Percentiles rank a stretch among this genome's conserved stretches.
Evolutionary conservation across 2,888 invertebrate species (phyloP).

Genomic region (Stegana nigrithorax): DNA sequence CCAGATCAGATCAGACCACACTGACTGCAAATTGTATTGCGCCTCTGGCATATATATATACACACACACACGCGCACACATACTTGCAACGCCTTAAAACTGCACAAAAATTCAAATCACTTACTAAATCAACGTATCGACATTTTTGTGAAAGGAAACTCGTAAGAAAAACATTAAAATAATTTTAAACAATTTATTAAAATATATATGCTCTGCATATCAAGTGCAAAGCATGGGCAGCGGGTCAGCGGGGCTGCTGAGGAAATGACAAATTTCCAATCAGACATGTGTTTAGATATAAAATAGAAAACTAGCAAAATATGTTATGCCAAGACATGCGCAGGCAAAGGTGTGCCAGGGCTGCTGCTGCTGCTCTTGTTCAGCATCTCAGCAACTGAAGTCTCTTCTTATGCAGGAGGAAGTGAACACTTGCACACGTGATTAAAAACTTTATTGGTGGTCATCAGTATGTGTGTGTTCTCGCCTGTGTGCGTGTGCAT

Average conservation of each 20-base stretch:
- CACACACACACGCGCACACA: no score
- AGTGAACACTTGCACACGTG: background rate
- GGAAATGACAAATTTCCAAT: background rate
- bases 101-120: no score
- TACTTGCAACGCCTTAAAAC: no score
- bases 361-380: background rate
- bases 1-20: no score
- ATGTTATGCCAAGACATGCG: background rate
- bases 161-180: background rate
- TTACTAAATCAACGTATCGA: no score
- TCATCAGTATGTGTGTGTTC: no score
- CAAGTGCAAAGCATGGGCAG: no score
- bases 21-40: no score
- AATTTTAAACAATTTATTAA: background rate
- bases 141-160: no score
- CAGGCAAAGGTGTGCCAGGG: background rate
- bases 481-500: conserved; percentile 33
- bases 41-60: no score
- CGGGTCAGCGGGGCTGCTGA: no score
- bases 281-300: background rate
- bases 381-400: background rate
- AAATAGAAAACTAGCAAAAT: background rate
- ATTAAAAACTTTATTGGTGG: background rate
- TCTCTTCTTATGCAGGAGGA: background rate
- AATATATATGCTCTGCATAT: background rate